Conservation (phyloP, 1,140 invertebrate species). For the Drosophila nikananu region DNA sequence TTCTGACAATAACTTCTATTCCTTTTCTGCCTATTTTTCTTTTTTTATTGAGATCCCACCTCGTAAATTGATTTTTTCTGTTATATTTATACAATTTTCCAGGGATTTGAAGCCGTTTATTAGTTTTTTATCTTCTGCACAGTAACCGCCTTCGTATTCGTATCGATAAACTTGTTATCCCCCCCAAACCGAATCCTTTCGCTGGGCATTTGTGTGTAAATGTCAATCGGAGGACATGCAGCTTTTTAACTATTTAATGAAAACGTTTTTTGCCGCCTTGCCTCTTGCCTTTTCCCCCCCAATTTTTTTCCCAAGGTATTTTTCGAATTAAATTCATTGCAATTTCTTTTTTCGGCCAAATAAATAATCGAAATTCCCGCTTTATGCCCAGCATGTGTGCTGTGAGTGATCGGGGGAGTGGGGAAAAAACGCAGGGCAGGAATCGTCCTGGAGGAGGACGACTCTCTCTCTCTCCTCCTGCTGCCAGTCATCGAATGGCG, state of each 20-base stretch:
- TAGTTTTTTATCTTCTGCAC: constrained; percentile 1
- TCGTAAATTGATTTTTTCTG: constrained; percentile 3
- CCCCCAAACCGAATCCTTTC: constrained; percentile 16
- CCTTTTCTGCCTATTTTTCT: no score
- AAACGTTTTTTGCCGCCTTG: constrained; percentile 18
- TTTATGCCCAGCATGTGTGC: constrained; percentile 32
- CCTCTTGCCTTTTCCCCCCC: not conserved
- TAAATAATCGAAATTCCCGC: constrained; percentile 51
- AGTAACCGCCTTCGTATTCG: constrained; percentile 6
- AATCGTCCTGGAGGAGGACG: not conserved
- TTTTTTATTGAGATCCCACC: no score
- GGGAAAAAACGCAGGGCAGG: not conserved
- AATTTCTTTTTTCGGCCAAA: constrained; percentile 38
- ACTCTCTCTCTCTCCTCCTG: not conserved
- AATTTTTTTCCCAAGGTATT: constrained; percentile 21
- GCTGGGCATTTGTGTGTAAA: constrained; percentile 30
- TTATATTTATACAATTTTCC: constrained; percentile 20
- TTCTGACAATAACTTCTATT: no score
- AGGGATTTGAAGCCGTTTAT: constrained; percentile 20
- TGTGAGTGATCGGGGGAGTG: not conserved
- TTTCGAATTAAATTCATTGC: constrained; percentile 47
- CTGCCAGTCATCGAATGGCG: constrained; percentile 32
- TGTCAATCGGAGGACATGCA: constrained; percentile 24
- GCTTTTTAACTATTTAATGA: constrained; percentile 34
- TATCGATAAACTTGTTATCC: constrained; percentile 33